Conservation (phyloP, 1,140 invertebrate genomes). For the Ceratina australensis region DNA sequence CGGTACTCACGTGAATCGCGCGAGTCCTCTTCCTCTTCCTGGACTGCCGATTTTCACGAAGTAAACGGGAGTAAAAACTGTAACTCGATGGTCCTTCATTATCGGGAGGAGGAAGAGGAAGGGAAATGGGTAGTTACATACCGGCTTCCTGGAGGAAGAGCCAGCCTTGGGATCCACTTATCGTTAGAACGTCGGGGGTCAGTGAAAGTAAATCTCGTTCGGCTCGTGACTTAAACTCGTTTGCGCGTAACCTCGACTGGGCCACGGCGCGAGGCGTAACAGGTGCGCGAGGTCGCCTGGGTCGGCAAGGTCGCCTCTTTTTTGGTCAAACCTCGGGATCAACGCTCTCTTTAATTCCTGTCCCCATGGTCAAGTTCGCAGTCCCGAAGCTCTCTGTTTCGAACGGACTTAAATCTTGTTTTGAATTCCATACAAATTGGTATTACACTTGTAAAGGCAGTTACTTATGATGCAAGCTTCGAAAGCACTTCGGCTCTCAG, state of each 20-base stretch:
- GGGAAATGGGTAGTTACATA: conserved; percentile 6
- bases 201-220: conserved; percentile 71
- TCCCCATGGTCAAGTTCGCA: conserved; percentile 54
- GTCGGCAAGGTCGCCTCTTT: conserved; percentile 56
- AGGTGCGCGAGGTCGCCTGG: conserved; percentile 70
- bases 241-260: conserved; percentile 72
- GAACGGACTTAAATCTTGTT: too few species aligned
- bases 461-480: too few species aligned
- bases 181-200: conserved; percentile 18
- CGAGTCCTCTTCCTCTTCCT: not conserved
- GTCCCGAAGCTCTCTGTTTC: not conserved
- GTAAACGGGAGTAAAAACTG: not conserved
- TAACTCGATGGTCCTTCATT: not conserved
- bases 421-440: not conserved
- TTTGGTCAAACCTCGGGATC: conserved; percentile 26
- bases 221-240: conserved; percentile 71
- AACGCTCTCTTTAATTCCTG: conserved; percentile 13
- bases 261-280: conserved; percentile 63
- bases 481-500: too few species aligned
- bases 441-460: not conserved
- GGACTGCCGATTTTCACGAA: not conserved
- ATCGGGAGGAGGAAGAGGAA: conserved; percentile 12
- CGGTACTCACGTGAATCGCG: too few species aligned
- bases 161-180: conserved; percentile 51
- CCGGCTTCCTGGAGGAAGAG: conserved; percentile 51